Base-by-base conservation (phyloP, 1,140 invertebrate species). In the Nautilus pompilius region DNA sequence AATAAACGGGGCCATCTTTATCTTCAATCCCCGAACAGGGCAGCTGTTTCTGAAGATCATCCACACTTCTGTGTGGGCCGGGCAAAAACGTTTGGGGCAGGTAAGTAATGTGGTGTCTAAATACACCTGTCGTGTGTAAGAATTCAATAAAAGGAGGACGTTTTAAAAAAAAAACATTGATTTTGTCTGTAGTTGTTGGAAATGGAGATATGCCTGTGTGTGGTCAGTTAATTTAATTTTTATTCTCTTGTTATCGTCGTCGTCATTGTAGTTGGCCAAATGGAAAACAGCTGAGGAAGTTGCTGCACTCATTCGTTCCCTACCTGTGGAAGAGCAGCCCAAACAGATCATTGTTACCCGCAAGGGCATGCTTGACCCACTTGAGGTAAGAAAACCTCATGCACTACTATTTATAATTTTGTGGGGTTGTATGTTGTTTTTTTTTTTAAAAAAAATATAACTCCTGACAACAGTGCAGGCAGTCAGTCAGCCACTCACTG, bases 211-310 rank as follows among this genome's bases (percentile, higher is more conserved):
- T n/a, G n/a, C n/a, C n/a, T n/a, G n/a, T n/a, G n/a, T n/a, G n/a
- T n/a, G n/a, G n/a, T n/a, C n/a, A n/a, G n/a, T n/a, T n/a, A n/a
- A n/a, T n/a, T n/a, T n/a, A n/a, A n/a, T n/a, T n/a, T n/a, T n/a
- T n/a, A n/a, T n/a, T n/a, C n/a, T n/a, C n/a, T n/a, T n/a, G n/a
- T n/a, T n/a, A n/a, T n/a, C n/a, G n/a, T n/a, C n/a, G n/a, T n/a
- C n/a, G n/a, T n/a, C n/a, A n/a, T 56, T 68, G 33, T 81, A 95
- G 86, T 85, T 99, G 78, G 97, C 97, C 2, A 99, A 99, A 84
- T 99, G 97, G 97, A 99, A 99, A 84, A 99, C 96, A 6, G 98
- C 98, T 55, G 98, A 99, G 85, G 98, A 99, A 92, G 98, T 99
- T 17, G 98, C 98, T 5, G 97, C 98, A 51, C 84, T 99, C 55